Evolutionary conservation across 2,888 invertebrate genomes (phyloP).

Genomic region (Leptinotarsa peninsularis): DNA sequence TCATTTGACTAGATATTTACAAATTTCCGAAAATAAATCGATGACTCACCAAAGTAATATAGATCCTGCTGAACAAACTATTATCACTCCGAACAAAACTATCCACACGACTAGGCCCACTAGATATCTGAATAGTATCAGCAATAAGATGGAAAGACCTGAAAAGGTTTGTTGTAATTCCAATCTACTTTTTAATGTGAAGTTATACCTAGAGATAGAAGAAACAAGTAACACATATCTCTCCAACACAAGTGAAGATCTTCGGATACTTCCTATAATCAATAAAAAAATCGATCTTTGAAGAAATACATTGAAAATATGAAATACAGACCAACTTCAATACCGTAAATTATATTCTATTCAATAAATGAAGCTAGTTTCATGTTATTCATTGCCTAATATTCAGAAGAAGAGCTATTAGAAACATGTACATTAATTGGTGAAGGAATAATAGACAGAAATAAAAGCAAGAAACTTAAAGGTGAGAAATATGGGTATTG

Average conservation of each 20-base stretch:
- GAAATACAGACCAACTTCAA: too few species aligned
- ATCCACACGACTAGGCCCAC: constrained; percentile 74
- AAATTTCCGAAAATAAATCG: too few species aligned
- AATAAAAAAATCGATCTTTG: constrained; percentile 41
- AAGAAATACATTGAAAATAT: neutral
- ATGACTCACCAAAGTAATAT: constrained; percentile 71
- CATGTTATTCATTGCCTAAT: too few species aligned
- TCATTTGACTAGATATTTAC: neutral
- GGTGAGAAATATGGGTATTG: too few species aligned
- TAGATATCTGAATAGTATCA: constrained; percentile 71
- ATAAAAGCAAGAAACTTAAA: too few species aligned
- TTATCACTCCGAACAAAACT: constrained; percentile 69
- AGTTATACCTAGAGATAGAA: constrained; percentile 71
- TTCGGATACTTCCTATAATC: constrained; percentile 70
- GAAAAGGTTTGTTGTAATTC: constrained; percentile 52
- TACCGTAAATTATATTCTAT: too few species aligned
- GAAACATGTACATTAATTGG: too few species aligned
- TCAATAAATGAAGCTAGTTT: too few species aligned
- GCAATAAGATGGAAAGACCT: constrained; percentile 70
- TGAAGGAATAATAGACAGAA: too few species aligned
- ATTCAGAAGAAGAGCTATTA: too few species aligned
- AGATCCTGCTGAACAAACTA: constrained; percentile 69
- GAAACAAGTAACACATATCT: constrained; percentile 71
- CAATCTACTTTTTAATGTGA: neutral
- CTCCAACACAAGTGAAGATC: constrained; percentile 72